phyloP scores from a whole-genome alignment of 23 tunicate genomes.

The Corella eumyota region DNA sequence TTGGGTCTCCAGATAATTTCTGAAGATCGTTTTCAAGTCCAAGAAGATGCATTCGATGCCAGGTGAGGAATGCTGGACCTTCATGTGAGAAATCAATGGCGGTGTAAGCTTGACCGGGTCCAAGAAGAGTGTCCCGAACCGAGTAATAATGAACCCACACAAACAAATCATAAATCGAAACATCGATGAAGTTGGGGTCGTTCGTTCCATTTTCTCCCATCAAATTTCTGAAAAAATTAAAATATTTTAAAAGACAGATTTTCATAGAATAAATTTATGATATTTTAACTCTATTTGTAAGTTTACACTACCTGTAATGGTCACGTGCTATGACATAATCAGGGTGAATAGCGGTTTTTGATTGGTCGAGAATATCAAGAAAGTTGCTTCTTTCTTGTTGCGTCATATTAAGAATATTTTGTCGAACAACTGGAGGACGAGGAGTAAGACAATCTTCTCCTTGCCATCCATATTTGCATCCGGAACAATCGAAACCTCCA shows the following conservation, averaged over 20 bases:
- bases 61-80: constrained; percentile 86
- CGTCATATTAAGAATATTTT: constrained; percentile 42
- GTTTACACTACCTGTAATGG: constrained; percentile 96
- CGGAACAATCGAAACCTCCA: constrained; percentile 82
- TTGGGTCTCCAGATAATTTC: constrained; percentile 34
- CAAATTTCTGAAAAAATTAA: constrained; percentile 64
- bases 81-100: constrained; percentile 81
- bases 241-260: too few species aligned
- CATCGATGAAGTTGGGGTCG: constrained; percentile 59
- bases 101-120: constrained; percentile 74
- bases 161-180: constrained; percentile 74
- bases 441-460: constrained; percentile 48
- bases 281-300: too few species aligned
- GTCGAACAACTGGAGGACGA: constrained; percentile 34
- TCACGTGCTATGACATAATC: constrained; percentile 85
- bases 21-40: constrained; percentile 61
- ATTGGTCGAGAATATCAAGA: constrained; percentile 55
- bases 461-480: constrained; percentile 71
- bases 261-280: too few species aligned
- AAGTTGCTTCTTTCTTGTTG: constrained; percentile 33
- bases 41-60: constrained; percentile 81
- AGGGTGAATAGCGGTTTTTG: constrained; percentile 70
- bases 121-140: constrained; percentile 80
- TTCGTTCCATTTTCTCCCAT: constrained; percentile 61
- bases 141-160: constrained; percentile 89